phyloP scores from a whole-genome alignment of 2,113 vertebrate genomes.

The Sarotherodon lohbergeri region DNA sequence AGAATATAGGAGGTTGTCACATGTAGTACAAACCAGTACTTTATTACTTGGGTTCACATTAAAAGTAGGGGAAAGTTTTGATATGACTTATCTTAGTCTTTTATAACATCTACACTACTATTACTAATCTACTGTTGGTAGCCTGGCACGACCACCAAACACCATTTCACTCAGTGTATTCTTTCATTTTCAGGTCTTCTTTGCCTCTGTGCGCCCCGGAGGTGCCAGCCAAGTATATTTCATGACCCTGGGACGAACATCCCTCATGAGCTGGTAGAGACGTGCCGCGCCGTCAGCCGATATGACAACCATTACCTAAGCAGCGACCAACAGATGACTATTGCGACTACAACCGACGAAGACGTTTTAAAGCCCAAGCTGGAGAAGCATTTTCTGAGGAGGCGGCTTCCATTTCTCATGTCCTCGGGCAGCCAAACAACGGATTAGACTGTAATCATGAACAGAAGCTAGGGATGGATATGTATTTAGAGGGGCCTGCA shows the following conservation, averaged over 20 bases:
- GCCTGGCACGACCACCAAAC: not conserved
- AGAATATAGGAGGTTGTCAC: too few species aligned
- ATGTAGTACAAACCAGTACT: too few species aligned
- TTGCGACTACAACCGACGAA: slow-evolving; percentile 20
- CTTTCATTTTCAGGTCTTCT: slow-evolving; percentile 61
- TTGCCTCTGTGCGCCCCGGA: slow-evolving; percentile 68
- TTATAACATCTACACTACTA: not conserved
- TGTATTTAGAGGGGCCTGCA: not conserved
- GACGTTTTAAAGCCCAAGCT: slow-evolving; percentile 8
- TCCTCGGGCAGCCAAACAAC: not conserved
- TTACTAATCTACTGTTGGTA: not conserved
- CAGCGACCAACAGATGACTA: slow-evolving; percentile 31
- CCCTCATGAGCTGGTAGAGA: slow-evolving; percentile 73
- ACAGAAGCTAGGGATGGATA: not conserved
- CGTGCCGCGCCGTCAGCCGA: not conserved
- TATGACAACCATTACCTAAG: not conserved
- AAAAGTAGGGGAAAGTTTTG: too few species aligned
- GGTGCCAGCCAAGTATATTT: slow-evolving; percentile 75
- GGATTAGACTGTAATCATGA: slow-evolving; percentile 33
- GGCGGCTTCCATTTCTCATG: not conserved
- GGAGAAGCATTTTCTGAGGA: not conserved
- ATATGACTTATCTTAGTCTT: too few species aligned
- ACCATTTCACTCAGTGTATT: fast-evolving
- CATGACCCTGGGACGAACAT: slow-evolving; percentile 72
- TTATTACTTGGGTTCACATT: too few species aligned